These are phyloP conservation scores for Glaucopsyche alexis DNA, from an alignment of 2,888 invertebrate species.

Conservation along the genomic window DNA sequence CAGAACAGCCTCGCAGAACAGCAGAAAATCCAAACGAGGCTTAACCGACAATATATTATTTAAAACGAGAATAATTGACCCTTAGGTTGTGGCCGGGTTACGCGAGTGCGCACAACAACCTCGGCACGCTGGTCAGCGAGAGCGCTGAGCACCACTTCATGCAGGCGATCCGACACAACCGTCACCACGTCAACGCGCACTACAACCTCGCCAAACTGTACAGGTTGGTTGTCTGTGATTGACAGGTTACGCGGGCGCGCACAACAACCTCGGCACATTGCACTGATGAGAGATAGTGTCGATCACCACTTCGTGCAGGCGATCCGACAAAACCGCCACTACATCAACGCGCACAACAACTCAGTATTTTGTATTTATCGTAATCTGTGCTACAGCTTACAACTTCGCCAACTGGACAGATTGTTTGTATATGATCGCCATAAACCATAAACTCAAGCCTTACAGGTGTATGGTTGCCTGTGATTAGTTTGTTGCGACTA, in stretches of 20 bases:
- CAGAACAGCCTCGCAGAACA: too few relatives aligned
- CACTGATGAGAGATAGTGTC: conserved; percentile 86
- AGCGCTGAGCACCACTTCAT: conserved; percentile 89
- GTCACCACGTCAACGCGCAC: conserved; percentile 90
- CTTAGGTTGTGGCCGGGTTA: conserved; percentile 90
- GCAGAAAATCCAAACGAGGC: too few relatives aligned
- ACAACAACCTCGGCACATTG: conserved; percentile 94
- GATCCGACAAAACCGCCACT: conserved; percentile 86
- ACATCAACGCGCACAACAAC: conserved; percentile 85
- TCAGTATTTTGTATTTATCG: too few relatives aligned
- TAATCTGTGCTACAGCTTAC: conserved; percentile 81
- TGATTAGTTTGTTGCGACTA: too few relatives aligned
- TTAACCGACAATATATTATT: background rate
- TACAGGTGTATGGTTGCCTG: too few relatives aligned
- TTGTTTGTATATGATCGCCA: too few relatives aligned
- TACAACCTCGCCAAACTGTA: conserved; percentile 91
- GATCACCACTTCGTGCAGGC: conserved; percentile 88
- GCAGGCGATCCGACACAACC: conserved; percentile 86
- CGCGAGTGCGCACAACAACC: conserved; percentile 92
- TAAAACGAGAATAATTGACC: background rate
- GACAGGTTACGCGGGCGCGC: conserved; percentile 86
- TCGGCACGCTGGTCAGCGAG: conserved; percentile 87
- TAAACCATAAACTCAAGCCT: too few relatives aligned
- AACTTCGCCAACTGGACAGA: conserved; percentile 89
- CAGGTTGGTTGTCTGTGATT: conserved; percentile 47